Percentiles rank a stretch among this genome's conserved stretches.
Evolutionary conservation across 1,140 invertebrate genomes (phyloP).

Genomic region (honey bee (Apis mellifera)): DNA sequence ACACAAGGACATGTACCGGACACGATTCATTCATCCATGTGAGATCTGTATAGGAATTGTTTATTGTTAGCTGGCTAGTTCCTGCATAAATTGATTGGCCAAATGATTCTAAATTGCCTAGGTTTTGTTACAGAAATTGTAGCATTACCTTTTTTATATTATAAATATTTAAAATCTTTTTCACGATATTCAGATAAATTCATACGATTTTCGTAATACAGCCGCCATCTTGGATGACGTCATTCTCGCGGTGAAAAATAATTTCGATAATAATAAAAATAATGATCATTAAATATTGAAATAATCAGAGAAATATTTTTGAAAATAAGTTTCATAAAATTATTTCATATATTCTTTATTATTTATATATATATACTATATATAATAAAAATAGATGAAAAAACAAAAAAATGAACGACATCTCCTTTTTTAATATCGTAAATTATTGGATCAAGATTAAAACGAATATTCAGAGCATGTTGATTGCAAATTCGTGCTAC

Average conservation of each 20-base stretch:
- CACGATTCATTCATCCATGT: constrained; percentile 43
- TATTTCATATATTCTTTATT: too few relatives aligned
- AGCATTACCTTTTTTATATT: constrained; percentile 18
- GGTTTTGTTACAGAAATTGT: constrained; percentile 24
- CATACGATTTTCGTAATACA: not conserved
- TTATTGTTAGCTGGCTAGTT: constrained; percentile 46
- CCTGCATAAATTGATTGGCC: constrained; percentile 36
- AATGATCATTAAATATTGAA: not conserved
- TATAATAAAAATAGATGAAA: too few relatives aligned
- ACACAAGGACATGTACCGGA: constrained; percentile 58
- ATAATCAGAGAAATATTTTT: too few relatives aligned
- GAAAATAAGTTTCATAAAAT: too few relatives aligned
- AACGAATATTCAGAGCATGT: constrained; percentile 20
- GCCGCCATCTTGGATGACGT: not conserved
- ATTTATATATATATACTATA: too few relatives aligned
- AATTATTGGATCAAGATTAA: not conserved
- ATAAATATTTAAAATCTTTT: not conserved
- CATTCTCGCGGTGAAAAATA: not conserved
- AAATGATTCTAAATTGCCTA: constrained; percentile 39
- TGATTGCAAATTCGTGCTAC: constrained; percentile 14
- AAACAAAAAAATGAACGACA: too few relatives aligned
- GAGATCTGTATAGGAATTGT: constrained; percentile 32
- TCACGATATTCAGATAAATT: not conserved
- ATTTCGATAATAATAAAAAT: not conserved
- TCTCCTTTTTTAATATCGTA: too few relatives aligned